Evolutionary conservation across 2,888 invertebrate species (phyloP).

Genomic region (Troilus luridus): DNA sequence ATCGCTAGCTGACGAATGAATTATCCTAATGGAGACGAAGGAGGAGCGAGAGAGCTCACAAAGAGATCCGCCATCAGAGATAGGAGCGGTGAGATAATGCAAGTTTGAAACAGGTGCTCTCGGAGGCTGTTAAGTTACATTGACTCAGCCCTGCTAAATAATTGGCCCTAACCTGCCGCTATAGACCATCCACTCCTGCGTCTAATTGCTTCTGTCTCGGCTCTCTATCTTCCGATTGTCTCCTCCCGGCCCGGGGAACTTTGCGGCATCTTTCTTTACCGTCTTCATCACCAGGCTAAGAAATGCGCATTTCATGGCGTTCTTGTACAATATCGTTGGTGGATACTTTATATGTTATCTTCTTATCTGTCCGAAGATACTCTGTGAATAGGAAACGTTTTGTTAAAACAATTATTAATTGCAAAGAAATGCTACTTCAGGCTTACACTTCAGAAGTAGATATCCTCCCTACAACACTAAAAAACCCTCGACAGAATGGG

Average conservation of each 20-base stretch:
- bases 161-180: slow-evolving; percentile 14
- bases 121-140: not conserved
- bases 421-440: no score
- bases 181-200: not conserved
- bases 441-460: no score
- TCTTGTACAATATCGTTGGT: not conserved
- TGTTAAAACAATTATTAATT: no score
- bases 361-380: no score
- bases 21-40: slow-evolving; percentile 19
- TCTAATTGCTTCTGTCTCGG: slow-evolving; percentile 29
- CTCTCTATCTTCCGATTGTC: slow-evolving; percentile 26
- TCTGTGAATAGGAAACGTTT: no score
- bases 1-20: not conserved
- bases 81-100: slow-evolving; percentile 22
- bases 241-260: not conserved
- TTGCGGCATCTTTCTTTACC: not conserved
- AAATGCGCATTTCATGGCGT: not conserved
- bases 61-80: slow-evolving; percentile 31
- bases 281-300: not conserved
- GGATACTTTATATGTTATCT: not conserved
- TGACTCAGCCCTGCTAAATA: not conserved
- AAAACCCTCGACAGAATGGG: no score
- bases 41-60: not conserved
- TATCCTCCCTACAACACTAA: no score
- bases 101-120: slow-evolving; percentile 26